Conservation (phyloP, 2,888 invertebrate species). For the Orthosia incerta region DNA sequence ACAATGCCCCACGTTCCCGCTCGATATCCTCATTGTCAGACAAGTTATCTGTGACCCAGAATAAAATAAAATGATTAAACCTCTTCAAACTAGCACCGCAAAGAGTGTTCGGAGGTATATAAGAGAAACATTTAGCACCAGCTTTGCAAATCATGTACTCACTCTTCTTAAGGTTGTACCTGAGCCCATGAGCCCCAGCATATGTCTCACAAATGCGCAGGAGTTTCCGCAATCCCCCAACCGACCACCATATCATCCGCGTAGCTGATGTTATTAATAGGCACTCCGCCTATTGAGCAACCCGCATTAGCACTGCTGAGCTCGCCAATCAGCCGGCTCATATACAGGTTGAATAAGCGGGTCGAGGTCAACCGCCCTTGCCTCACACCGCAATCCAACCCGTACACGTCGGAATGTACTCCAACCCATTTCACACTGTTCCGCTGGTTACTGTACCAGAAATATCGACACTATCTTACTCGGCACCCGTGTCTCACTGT, state of each 20-base stretch:
- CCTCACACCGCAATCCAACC: background rate
- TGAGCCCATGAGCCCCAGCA: background rate
- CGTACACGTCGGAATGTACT: background rate
- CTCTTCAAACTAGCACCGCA: background rate
- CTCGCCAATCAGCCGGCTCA: background rate
- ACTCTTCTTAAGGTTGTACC: background rate
- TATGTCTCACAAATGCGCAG: background rate
- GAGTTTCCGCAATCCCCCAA: background rate
- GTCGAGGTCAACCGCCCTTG: background rate
- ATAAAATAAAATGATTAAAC: no score
- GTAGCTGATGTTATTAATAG: no score
- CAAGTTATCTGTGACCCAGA: no score
- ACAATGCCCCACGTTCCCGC: no score
- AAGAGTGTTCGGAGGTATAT: background rate
- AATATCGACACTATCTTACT: no score
- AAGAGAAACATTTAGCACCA: background rate
- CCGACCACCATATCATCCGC: background rate
- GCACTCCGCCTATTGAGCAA: no score
- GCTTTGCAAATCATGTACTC: background rate
- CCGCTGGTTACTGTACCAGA: no score
- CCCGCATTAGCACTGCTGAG: background rate
- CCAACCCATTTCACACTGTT: no score
- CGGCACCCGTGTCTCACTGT: no score
- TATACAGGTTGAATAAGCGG: background rate
- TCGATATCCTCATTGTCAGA: no score